Base-by-base conservation (phyloP, 2,113 vertebrate species). In the Glaucidium brasilianum region DNA sequence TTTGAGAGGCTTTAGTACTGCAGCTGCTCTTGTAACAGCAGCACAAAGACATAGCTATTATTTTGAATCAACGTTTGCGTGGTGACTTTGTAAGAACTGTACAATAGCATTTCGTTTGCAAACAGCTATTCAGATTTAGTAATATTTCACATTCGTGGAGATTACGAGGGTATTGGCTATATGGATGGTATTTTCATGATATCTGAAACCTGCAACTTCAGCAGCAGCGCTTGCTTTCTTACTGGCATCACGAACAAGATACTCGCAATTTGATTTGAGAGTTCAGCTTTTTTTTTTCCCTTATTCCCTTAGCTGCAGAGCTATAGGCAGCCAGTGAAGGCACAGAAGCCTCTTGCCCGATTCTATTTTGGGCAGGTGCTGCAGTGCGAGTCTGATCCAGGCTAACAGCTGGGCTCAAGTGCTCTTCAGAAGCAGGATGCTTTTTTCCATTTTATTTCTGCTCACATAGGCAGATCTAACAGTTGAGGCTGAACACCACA, bases 301-400 rank as follows among this genome's bases (percentile, higher is more conserved):
- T 19, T 32, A 17, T 2, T 89, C 52, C 73, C 83, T 50, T 15
- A 52, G 75, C 91, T 67, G 91, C 90, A 88, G 92, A 94, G 79
- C 80, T 79, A 39, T 32, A 78, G 91, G 76, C 89, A 92, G 93
- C 74, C 88, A 85, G 74, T 21, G 63, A 85, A 59, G 85, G 90
- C 93, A 80, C 59, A 63, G 92, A 14, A 85, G 74, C 69, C 92
- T 94, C 95, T 82, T 95, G 80, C 53, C 86, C 43, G 4, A 0
- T 94, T 95, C 97, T 97, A 92, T 96, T 95, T 97, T 91, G 87
- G 91, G 96, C 67, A 50, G 76, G 52, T 94, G 91, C 86, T 94
- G 96, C 95, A 87, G 91, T 92, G 83, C 2, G 21, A 95, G 91
- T 39, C 69, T 96, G 91, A 95, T 92, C 94, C 86, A 64, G 92